Conservation (phyloP, 2,888 invertebrate genomes). For the Tineola bisselliella region DNA sequence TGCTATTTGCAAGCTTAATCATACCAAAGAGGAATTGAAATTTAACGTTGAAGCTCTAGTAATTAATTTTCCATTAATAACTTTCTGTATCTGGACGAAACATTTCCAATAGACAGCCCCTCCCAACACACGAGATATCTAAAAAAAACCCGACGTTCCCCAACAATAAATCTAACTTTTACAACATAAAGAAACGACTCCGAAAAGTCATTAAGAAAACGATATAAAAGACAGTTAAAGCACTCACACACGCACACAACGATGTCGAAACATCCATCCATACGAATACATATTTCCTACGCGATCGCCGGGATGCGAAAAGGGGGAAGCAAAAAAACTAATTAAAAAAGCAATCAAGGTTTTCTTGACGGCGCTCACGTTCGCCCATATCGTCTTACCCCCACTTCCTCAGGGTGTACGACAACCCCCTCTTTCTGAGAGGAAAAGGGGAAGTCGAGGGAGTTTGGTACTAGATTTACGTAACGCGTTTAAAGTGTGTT, state of each 20-base stretch:
- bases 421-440: constrained; percentile 29
- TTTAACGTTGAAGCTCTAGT: not conserved
- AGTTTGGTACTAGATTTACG: constrained; percentile 65
- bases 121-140: not conserved
- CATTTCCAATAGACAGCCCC: not conserved
- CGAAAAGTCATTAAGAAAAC: constrained; percentile 16
- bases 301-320: constrained; percentile 58
- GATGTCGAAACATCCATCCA: constrained; percentile 15
- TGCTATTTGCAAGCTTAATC: not conserved
- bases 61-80: not conserved
- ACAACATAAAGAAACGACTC: constrained; percentile 11
- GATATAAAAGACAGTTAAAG: constrained; percentile 26
- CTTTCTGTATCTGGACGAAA: not conserved
- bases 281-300: constrained; percentile 59
- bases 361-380: constrained; percentile 69
- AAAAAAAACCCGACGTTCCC: not conserved
- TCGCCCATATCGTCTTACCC: constrained; percentile 69
- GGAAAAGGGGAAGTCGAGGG: constrained; percentile 33
- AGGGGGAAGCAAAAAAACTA: constrained; percentile 64
- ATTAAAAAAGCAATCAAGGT: constrained; percentile 70
- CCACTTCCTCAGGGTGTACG: constrained; percentile 31
- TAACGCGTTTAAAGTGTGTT: constrained; percentile 69
- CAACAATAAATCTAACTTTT: constrained; percentile 10
- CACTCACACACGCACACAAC: constrained; percentile 15
- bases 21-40: not conserved